Conservation (phyloP, 2,113 vertebrate genomes). For the Phasianus colchicus region DNA sequence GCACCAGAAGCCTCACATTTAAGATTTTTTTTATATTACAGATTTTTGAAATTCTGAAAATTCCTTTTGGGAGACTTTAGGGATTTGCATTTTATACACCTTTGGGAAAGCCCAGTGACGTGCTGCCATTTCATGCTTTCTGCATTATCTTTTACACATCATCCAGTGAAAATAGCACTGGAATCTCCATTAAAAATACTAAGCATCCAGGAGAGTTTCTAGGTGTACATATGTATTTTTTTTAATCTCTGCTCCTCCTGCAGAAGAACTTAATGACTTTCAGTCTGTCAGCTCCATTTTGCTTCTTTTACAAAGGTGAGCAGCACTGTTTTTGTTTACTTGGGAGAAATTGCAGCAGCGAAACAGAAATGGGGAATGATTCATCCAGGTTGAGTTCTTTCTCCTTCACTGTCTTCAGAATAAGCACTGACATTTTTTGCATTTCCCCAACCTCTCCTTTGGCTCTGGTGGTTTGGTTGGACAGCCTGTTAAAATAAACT, state of each 20-base stretch:
- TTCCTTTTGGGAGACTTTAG: not conserved
- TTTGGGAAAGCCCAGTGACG: not conserved
- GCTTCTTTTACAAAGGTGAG: not conserved
- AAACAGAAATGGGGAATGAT: not conserved
- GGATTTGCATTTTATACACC: not conserved
- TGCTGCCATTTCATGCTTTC: not conserved
- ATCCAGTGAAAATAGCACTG: not conserved
- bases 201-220: not conserved
- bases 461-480: not conserved
- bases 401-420: not conserved
- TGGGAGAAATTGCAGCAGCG: not conserved
- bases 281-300: not conserved
- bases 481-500: not conserved
- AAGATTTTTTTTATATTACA: not conserved
- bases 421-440: not conserved
- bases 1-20: not conserved
- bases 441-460: not conserved
- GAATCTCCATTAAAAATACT: not conserved
- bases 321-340: not conserved
- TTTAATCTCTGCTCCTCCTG: not conserved
- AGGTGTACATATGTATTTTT: too few relatives aligned
- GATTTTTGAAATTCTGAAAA: not conserved
- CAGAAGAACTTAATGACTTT: not conserved
- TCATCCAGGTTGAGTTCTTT: not conserved
- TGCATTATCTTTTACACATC: accelerated